phyloP scores from a whole-genome alignment of 2,888 invertebrate species.

The Dorcus hopei region DNA sequence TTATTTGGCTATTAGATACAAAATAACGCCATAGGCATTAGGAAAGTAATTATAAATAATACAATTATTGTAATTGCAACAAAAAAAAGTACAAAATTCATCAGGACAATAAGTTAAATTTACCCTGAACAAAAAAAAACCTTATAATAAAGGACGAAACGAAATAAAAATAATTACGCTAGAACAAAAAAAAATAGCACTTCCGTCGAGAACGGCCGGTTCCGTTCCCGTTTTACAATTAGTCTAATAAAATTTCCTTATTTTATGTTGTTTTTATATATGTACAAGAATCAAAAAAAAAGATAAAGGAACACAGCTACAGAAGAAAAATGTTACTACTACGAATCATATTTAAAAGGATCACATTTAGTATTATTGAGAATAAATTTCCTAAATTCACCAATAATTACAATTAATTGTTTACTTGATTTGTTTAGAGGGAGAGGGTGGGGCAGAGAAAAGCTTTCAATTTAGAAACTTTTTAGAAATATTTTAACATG shows the following conservation, averaged over 20 bases:
- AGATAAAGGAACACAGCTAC: background rate
- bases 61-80: slow-evolving; percentile 19
- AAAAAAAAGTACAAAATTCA: slow-evolving; percentile 10
- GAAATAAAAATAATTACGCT: too few species aligned
- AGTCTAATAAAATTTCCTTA: too few species aligned
- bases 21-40: slow-evolving; percentile 22
- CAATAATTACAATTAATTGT: too few species aligned
- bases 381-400: background rate
- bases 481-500: too few species aligned
- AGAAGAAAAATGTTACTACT: background rate
- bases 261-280: too few species aligned
- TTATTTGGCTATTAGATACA: slow-evolving; percentile 17
- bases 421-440: too few species aligned
- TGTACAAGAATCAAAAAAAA: background rate
- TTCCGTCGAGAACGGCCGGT: too few species aligned
- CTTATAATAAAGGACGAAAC: background rate
- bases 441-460: too few species aligned
- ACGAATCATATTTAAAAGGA: background rate
- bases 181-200: too few species aligned
- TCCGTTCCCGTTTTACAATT: too few species aligned
- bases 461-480: too few species aligned
- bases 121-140: background rate
- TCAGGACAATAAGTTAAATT: background rate
- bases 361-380: background rate
- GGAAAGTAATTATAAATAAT: slow-evolving; percentile 14